Percentiles rank a stretch among this genome's conserved stretches.
Conservation (phyloP, 2,113 vertebrate species). For the Xenus cinereus region DNA sequence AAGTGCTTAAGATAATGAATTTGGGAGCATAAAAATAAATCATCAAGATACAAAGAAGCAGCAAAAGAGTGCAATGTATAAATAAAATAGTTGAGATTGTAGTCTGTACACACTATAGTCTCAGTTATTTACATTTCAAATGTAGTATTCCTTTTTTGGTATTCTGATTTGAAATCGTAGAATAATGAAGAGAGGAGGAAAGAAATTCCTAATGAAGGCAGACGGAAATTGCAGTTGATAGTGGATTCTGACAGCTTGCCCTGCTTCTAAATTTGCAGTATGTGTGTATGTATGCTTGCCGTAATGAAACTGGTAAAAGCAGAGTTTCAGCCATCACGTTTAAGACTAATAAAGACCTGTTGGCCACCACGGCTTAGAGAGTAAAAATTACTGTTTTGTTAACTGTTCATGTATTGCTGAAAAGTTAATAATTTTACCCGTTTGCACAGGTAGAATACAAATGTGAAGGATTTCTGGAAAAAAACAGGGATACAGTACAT, state of each 20-base stretch:
- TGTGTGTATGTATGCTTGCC: background rate
- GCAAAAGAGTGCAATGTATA: background rate
- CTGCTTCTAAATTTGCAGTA: background rate
- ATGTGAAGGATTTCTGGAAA: constrained; percentile 93
- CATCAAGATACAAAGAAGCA: background rate
- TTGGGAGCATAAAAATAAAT: background rate
- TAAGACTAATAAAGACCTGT: background rate
- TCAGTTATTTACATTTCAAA: background rate
- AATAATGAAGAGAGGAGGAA: background rate
- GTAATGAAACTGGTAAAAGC: background rate
- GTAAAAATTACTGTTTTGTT: background rate
- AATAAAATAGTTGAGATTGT: background rate
- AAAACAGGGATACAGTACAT: constrained; percentile 94
- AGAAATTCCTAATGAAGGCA: background rate
- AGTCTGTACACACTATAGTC: background rate
- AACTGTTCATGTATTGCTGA: background rate
- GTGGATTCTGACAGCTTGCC: background rate
- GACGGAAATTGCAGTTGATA: background rate
- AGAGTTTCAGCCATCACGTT: background rate
- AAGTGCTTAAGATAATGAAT: background rate
- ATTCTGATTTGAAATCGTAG: background rate
- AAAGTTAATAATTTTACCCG: background rate
- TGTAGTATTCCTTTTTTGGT: background rate
- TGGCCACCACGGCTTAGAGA: background rate
- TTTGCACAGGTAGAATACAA: constrained; percentile 90